Evolutionary conservation across 2,888 invertebrate species (phyloP).

Genomic region (Macroteleia sp.): DNA sequence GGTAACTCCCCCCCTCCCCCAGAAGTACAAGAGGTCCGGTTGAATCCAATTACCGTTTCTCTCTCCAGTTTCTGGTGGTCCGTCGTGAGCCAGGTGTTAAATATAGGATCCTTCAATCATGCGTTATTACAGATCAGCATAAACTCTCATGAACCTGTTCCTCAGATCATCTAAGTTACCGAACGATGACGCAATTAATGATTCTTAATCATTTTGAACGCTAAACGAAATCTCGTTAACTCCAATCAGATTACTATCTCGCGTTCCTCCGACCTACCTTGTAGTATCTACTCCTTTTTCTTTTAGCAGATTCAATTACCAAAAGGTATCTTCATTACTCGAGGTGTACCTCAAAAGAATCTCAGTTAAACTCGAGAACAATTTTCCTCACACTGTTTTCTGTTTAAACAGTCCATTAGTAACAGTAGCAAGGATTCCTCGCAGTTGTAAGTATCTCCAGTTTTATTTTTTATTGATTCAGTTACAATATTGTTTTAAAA

Average conservation of each 20-base stretch:
- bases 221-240: constrained; percentile 34
- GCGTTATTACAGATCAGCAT: constrained; percentile 45
- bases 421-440: no score
- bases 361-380: no score
- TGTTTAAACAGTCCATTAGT: no score
- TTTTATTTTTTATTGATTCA: no score
- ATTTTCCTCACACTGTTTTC: no score
- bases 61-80: constrained; percentile 19
- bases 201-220: constrained; percentile 30
- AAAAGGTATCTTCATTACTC: constrained; percentile 8
- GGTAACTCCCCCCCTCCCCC: background rate
- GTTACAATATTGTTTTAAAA: no score
- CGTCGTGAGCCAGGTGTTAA: constrained; percentile 40
- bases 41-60: constrained; percentile 36
- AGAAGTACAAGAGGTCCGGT: constrained; percentile 3
- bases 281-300: constrained; percentile 7
- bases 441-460: no score
- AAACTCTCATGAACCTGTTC: constrained; percentile 3
- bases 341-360: no score
- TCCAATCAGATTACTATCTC: constrained; percentile 38
- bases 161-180: constrained; percentile 19
- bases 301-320: constrained; percentile 25
- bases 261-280: constrained; percentile 20
- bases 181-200: constrained; percentile 42
- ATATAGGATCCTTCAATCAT: constrained; percentile 40